Evolutionary conservation across 1,140 invertebrate genomes (phyloP), one percentile per base, ranked within the genome.

Genomic region (Nymphalis io): DNA sequence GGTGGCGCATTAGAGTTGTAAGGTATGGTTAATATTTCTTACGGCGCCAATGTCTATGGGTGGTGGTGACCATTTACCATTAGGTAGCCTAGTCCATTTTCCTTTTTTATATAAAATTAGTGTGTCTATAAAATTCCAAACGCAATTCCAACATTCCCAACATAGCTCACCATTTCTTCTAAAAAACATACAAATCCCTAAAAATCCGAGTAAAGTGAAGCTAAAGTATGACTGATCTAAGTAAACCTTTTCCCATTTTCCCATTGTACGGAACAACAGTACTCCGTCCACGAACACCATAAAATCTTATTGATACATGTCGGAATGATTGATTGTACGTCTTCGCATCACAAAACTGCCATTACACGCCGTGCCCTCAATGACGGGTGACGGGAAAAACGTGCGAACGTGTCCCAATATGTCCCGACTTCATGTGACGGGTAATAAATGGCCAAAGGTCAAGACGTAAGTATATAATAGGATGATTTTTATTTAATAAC

Each of bases 331-430:
- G 75, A 77, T 79, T 62, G 77, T 62, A 15, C 63, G 65, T 68
- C 67, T 63, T 72, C 64, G 46, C 16, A 72, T 59, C 27, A 57
- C 46, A 16, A 67, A 53, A 60, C 64, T 55, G 46, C 68, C 72
- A 76, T 81, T 79, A 76, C 72, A 78, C 60, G 69, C 60, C 58
- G 21, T 55, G 51, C 76, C 70, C 78, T 74, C 75, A 76, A 75
- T 60, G 59, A 44, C 40, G 16, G 58, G 20, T 60, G 59, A 60
- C 42, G 59, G 59, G 59, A 15, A 42, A 44, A 60, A 44, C 59
- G 59, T 60, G 59, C 59, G 59, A 60, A 60, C 39, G 20, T 60
- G 21, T 27, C 21, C 51, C 15, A 21, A 27, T n/a, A 15, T 27
- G 21, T 55, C 48, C 42, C 42, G 18, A 8, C 46, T 16, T 51